Evolutionary conservation across 2,888 invertebrate species (phyloP), one percentile per base, ranked within the genome.

Genomic region (Nysson spinosus): DNA sequence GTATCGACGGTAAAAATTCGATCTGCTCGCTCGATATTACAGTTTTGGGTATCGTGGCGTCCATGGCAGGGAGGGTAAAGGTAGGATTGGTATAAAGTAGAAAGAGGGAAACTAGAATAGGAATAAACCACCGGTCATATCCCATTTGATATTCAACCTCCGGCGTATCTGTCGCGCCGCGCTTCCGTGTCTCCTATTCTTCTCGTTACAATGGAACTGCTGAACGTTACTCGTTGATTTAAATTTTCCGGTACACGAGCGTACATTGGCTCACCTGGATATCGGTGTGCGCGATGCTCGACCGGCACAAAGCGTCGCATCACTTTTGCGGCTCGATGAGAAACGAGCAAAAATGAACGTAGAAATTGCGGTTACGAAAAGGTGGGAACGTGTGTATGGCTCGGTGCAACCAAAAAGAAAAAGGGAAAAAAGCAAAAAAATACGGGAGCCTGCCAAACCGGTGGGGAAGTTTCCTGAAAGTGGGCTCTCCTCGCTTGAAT

Each of bases 91-190:
- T 7, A 32, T 28, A 42, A 24, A 9, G 11, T n/a, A 28, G n/a
- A 9, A 44, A 42, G 64, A 40, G 60, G 42, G 54, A 70, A 64
- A 61, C 67, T 58, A 42, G 72, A 64, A 68, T 55, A 60, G 65
- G 72, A 72, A 75, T 75, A 68, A 75, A 72, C 66, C 70, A 67
- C 54, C 69, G 75, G 76, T 76, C 71, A 71, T 73, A 69, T 73
- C 70, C 76, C 76, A 76, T 73, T 76, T 73, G 75, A 76, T 69
- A 76, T 76, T 76, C 77, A 72, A 74, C 76, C 69, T 74, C 74
- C 76, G 77, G 77, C 72, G 64, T 76, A 71, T 73, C 77, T 76
- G 75, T 76, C 75, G 71, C 24, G 66, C 44, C 39, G 63, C 55
- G 67, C 72, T 77, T 74, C 76, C 77, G 77, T 54, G 66, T 77